Evolutionary conservation across 2,113 vertebrate genomes (phyloP).

Genomic region (Gnathonemus echidnorhynchus): DNA sequence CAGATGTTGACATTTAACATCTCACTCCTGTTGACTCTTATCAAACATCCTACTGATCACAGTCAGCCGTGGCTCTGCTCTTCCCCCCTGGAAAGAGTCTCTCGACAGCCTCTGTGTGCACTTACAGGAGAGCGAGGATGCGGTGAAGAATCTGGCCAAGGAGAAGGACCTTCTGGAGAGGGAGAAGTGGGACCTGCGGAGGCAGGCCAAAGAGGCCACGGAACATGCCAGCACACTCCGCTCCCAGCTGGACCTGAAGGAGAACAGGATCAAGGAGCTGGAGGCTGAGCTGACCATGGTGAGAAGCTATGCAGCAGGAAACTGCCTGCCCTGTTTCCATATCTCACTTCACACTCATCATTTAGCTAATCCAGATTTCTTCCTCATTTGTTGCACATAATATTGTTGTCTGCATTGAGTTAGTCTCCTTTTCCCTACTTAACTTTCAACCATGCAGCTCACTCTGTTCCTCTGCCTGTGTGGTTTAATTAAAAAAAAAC

Average conservation of each 20-base stretch:
- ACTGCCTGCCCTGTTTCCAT: not conserved
- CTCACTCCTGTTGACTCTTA: not conserved
- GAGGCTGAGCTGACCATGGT: slow-evolving; percentile 85
- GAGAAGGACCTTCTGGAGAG: slow-evolving; percentile 79
- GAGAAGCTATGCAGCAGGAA: slow-evolving; percentile 34
- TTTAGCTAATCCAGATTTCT: not conserved
- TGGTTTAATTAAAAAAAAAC: not conserved
- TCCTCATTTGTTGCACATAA: not conserved
- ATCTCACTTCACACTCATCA: not conserved
- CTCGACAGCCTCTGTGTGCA: not conserved
- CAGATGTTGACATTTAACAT: not conserved
- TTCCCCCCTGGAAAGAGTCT: not conserved
- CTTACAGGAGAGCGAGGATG: slow-evolving; percentile 75
- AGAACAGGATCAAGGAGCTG: slow-evolving; percentile 85
- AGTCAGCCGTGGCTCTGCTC: not conserved
- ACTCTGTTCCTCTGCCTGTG: not conserved
- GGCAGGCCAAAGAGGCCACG: slow-evolving; percentile 77
- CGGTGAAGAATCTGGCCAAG: slow-evolving; percentile 72
- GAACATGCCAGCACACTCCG: slow-evolving; percentile 71
- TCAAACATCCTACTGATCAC: not conserved
- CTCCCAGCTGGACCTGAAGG: slow-evolving; percentile 79
- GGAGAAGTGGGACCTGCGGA: slow-evolving; percentile 80
- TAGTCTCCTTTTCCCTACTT: not conserved
- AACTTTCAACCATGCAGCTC: not conserved
- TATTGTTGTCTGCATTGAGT: not conserved